A percentile compares a stretch with the other conserved stretches of the same genome.
Conservation (phyloP, 2,888 invertebrate species). For the Acanthopleura granulata region DNA sequence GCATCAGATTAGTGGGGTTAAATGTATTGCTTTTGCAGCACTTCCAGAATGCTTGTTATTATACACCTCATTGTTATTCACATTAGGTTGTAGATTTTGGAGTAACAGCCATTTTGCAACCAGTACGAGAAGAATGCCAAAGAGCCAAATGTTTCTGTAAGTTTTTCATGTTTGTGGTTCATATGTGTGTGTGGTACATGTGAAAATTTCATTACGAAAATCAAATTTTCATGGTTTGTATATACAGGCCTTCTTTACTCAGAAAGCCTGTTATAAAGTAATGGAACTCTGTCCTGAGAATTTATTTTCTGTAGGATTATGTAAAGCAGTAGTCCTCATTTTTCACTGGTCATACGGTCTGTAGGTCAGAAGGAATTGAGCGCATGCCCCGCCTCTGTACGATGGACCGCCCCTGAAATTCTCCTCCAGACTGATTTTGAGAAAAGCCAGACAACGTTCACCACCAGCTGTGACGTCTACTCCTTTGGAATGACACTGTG, state of each 20-base stretch:
- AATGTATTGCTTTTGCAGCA: too few relatives aligned
- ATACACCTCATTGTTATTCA: background rate
- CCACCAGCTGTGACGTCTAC: slow-evolving; percentile 59
- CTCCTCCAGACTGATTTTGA: slow-evolving; percentile 46
- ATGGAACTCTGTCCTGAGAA: too few relatives aligned
- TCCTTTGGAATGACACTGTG: slow-evolving; percentile 65
- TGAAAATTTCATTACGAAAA: too few relatives aligned
- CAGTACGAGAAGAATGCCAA: slow-evolving; percentile 56
- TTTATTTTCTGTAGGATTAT: too few relatives aligned
- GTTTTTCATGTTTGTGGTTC: slow-evolving; percentile 28
- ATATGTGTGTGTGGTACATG: too few relatives aligned
- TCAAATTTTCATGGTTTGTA: too few relatives aligned
- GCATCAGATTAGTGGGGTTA: too few relatives aligned
- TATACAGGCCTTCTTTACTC: too few relatives aligned
- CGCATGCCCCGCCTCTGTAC: slow-evolving; percentile 59
- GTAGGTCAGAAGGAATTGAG: slow-evolving; percentile 55
- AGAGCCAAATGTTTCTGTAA: slow-evolving; percentile 59
- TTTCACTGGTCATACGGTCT: background rate
- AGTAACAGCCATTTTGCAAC: slow-evolving; percentile 59
- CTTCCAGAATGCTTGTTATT: too few relatives aligned
- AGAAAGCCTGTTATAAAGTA: too few relatives aligned
- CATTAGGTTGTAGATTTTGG: slow-evolving; percentile 65
- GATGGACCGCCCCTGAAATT: slow-evolving; percentile 66
- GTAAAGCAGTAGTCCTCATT: too few relatives aligned
- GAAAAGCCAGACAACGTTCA: slow-evolving; percentile 39